These are phyloP conservation scores for Labeo catla DNA, from an alignment of 2,113 vertebrate genomes.

Conservation along the genomic window DNA sequence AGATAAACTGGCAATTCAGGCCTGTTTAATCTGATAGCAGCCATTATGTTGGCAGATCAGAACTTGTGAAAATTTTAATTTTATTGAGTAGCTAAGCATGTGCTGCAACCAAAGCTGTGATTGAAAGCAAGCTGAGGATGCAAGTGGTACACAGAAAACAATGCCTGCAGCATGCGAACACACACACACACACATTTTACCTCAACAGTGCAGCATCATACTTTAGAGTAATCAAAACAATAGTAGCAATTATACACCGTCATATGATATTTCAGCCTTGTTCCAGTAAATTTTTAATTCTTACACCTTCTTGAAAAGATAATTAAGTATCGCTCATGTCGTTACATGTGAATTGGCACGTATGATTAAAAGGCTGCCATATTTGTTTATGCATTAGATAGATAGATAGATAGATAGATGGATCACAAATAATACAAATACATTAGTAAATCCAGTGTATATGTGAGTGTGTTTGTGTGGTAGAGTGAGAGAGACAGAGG, in stretches of 20 bases:
- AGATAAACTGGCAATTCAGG: neutral
- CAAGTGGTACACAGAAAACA: slow-evolving; percentile 29
- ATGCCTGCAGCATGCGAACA: slow-evolving; percentile 39
- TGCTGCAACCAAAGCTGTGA: slow-evolving; percentile 36
- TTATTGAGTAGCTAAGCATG: slow-evolving; percentile 15
- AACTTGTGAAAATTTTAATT: neutral
- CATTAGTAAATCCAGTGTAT: slow-evolving; percentile 47
- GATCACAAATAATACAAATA: no score
- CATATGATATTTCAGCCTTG: neutral
- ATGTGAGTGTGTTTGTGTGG: slow-evolving; percentile 25
- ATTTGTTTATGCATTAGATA: no score
- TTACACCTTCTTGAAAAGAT: neutral
- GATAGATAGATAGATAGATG: no score
- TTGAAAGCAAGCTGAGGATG: neutral
- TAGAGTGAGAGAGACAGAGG: slow-evolving; percentile 2
- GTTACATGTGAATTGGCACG: neutral
- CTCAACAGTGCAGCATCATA: neutral
- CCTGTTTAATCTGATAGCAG: slow-evolving; percentile 4
- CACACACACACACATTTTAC: neutral
- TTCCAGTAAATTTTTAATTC: neutral
- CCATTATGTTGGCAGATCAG: slow-evolving; percentile 52
- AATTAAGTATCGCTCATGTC: neutral
- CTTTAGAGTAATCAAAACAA: neutral
- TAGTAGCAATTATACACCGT: neutral
- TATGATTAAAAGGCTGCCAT: neutral